Evolutionary conservation across 2,113 vertebrate genomes (phyloP).

Genomic region (Zapornia atra): DNA sequence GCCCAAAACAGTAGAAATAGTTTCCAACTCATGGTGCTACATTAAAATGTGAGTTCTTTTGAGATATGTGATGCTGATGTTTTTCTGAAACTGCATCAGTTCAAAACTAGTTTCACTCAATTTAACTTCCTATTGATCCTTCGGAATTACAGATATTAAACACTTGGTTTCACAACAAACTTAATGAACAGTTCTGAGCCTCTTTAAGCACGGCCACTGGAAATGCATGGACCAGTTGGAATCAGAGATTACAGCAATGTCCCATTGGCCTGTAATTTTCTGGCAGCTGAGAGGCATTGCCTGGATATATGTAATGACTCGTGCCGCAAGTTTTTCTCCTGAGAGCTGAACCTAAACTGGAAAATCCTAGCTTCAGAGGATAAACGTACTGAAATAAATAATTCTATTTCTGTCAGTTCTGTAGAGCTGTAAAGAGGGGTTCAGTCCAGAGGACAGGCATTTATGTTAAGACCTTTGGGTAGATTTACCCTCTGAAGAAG

Average conservation of each 20-base stretch:
- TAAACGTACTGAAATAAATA: constrained; percentile 4
- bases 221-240: constrained; percentile 77
- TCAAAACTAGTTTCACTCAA: constrained; percentile 78
- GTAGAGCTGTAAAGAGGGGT: not conserved
- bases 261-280: constrained; percentile 73
- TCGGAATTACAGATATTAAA: constrained; percentile 79
- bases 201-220: constrained; percentile 66
- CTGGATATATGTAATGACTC: constrained; percentile 55
- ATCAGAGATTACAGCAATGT: constrained; percentile 73
- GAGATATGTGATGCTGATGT: constrained; percentile 59
- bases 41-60: constrained; percentile 57
- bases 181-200: constrained; percentile 78
- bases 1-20: constrained; percentile 33
- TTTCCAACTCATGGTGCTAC: constrained; percentile 52
- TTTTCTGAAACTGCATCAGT: constrained; percentile 61
- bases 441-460: not conserved
- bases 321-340: constrained; percentile 36
- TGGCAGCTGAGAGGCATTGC: constrained; percentile 71
- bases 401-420: not conserved
- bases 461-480: not conserved
- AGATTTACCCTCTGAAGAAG: not conserved
- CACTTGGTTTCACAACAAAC: constrained; percentile 79
- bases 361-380: constrained; percentile 29
- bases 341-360: constrained; percentile 42
- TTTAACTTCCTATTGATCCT: constrained; percentile 79